Base-by-base conservation (phyloP, 2,113 vertebrate genomes). In the Callipepla californica region DNA sequence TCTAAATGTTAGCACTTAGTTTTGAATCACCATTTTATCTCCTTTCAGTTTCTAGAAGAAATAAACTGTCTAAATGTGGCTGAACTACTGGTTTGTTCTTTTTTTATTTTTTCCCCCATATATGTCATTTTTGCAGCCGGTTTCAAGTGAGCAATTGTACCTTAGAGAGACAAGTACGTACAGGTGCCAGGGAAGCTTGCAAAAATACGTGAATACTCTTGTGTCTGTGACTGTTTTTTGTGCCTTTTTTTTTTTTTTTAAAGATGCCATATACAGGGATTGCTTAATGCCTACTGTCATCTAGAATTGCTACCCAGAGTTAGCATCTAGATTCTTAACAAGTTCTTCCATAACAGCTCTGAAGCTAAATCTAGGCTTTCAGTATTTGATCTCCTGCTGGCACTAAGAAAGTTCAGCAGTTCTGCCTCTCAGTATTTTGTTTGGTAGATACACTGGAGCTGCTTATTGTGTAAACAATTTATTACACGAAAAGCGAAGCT, bases 261-360 rank as follows among this genome's bases (percentile, higher is more conserved):
- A 75, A 90, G 48, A 22, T 75, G 66, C 16, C 36, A 34, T 75
- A 3, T 72, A 34, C 68, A 34, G 69, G 34, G 48, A n/a, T 34
- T 92, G 34, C n/a, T 28, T 66, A 25, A 26, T 75, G 40, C 6
- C 38, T 78, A 61, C 61, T 94, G 45, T 70, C 85, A 38, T 61
- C 58, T 95, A 78, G 38, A 89, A 57, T 72, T 79, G 48, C 58
- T 96, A n/a, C 28, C 42, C 74, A 85, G 62, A 69, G 57, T 57
- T 81, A 86, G 85, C 66, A 57, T 78, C 61, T 93, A 69, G 73
- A 69, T 94, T 94, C 57, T 76, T 73, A 66, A 78, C 58, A 72
- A 92, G n/a, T 69, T 91, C n/a, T 73, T 93, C 89, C 21, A 3
- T 65, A 84, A 73, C n/a, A 73, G 11, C 36, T 90, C 30, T 65